Conservation (phyloP, 1,140 invertebrate species). For the Conopomorpha cramerella region DNA sequence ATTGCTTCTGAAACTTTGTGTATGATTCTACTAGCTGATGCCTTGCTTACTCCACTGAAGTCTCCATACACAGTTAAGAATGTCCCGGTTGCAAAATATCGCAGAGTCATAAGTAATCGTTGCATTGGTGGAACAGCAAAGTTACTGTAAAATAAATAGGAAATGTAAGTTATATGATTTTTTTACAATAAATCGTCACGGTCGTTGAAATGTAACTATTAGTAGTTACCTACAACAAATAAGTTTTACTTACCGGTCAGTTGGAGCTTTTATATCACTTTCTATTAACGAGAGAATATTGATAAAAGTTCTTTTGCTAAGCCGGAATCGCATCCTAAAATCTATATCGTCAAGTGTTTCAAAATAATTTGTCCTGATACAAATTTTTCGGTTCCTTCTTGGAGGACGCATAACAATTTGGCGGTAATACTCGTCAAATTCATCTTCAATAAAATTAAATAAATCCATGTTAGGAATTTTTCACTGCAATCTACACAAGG, state of each 20-base stretch:
- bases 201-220: background rate
- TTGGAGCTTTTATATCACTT: background rate
- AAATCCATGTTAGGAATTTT: background rate
- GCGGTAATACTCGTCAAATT: background rate
- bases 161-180: background rate
- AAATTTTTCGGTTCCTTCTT: background rate
- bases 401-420: background rate
- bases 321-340: background rate
- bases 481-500: too few relatives aligned
- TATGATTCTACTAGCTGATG: slow-evolving; percentile 9
- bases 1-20: slow-evolving; percentile 4
- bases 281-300: background rate
- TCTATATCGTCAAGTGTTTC: background rate
- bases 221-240: background rate
- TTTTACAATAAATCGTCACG: too few relatives aligned
- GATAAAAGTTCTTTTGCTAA: background rate
- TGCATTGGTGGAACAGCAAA: background rate
- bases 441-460: background rate
- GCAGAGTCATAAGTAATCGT: background rate
- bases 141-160: background rate
- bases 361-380: background rate
- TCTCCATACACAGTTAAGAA: slow-evolving; percentile 11
- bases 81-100: slow-evolving; percentile 8
- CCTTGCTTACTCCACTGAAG: slow-evolving; percentile 7
- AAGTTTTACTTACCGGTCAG: background rate